Evolutionary conservation across 2,888 invertebrate species (phyloP), one percentile per base, ranked within the genome.

Genomic region (Lasioglossum pauxillum): DNA sequence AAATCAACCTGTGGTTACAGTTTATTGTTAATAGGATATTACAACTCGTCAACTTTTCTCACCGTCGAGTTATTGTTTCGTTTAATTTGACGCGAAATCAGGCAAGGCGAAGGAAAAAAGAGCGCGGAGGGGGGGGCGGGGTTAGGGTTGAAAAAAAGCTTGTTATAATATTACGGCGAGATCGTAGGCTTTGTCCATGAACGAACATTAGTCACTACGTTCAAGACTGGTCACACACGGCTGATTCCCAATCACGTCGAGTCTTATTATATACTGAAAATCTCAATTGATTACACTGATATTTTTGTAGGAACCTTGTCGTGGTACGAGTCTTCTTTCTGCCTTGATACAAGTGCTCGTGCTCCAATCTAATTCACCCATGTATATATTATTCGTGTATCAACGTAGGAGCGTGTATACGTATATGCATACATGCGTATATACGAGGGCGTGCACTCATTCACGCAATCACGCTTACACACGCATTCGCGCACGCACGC

Each of bases 281-380:
- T 90, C 89, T 91, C 90, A 89, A 91, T 90, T 91, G 91, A 90
- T 91, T 93, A 92, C 91, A 92, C 92, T 92, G 89, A 94, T 93
- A 93, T 94, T 94, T 94, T 94, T 94, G 91, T 93, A 94, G 93
- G 88, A 91, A 93, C 91, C 93, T 92, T 90, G 92, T 90, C 90
- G 86, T 86, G 93, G 90, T 92, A 92, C 90, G 92, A 93, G 89
- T 92, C 92, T 92, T 91, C 91, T 93, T 92, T 92, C 93, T 93
- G 92, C 91, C 93, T 91, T 90, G 90, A 90, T 92, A 86, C 89
- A 89, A 60, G 78, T 73, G 57, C 83, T 71, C 41, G 71, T n/a
- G 71, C n/a, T 71, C 41, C 38, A 71, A 71, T 38, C 23, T 71
- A 71, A 64, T 71, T 71, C 41, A 71, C 71, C 41, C 31, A 64